These are phyloP conservation scores for Stegophylla sp. DNA, from an alignment of 2,888 invertebrate species.

Conservation along the genomic window DNA sequence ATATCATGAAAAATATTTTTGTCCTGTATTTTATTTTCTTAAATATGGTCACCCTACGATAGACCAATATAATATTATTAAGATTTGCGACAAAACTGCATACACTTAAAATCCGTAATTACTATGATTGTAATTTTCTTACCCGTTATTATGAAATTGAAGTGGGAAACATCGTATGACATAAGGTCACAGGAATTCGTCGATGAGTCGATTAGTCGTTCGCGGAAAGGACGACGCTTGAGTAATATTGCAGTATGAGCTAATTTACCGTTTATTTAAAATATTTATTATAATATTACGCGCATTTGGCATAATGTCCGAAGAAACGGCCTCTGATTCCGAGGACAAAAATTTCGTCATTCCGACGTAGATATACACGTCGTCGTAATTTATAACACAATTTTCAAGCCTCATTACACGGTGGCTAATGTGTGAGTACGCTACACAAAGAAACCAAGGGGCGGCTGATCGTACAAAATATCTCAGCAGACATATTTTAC, in stretches of 20 bases:
- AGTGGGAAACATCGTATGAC: neutral
- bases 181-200: slow-evolving; percentile 19
- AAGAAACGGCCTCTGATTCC: neutral
- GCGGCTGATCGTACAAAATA: no score
- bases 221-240: neutral
- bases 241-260: neutral
- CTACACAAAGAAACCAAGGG: neutral
- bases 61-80: no score
- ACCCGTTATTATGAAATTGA: neutral
- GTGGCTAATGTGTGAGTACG: neutral
- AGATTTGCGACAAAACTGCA: no score
- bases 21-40: no score
- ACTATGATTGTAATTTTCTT: no score
- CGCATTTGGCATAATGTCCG: neutral
- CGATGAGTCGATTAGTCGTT: slow-evolving; percentile 15
- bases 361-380: neutral
- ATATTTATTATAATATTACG: neutral
- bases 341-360: slow-evolving; percentile 7
- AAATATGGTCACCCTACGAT: no score
- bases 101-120: no score
- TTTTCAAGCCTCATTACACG: slow-evolving; percentile 7
- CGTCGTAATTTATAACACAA: no score
- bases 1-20: no score
- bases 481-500: no score
- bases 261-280: neutral